Evolutionary conservation across 2,888 invertebrate species (phyloP), one percentile per base, ranked within the genome.

Genomic region (Agrochola circellaris): DNA sequence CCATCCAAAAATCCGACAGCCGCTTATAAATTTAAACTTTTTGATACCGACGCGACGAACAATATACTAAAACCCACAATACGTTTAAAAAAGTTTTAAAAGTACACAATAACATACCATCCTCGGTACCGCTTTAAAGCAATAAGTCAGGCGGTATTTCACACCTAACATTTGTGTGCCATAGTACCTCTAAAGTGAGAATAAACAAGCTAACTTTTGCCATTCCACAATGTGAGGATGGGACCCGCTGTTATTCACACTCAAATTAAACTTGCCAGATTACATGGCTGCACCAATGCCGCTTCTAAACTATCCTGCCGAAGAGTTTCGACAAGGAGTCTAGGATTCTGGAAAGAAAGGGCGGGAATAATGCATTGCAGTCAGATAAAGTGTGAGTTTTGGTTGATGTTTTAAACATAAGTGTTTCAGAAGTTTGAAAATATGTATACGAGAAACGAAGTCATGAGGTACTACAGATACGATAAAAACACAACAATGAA

Each of bases 171-270:
- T 92, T 91, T 91, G 92, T 92, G 92, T 92, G 90, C 92, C 89
- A 90, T 91, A 89, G 87, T 90, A 92, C 91, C 92, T 92, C 91
- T 89, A 90, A 92, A 93, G 92, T 93, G 92, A 92, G 91, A 92
- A 95, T 93, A 95, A 95, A 95, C 95, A 95, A 93, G 93, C 91
- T 90, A 94, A 95, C 94, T 95, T 95, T 94, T 90, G 91, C 93
- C 93, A 94, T 95, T 94, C 89, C 90, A 89, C 92, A 93, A 92
- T 92, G 91, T 91, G 90, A 87, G 90, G 88, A 84, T 81, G 71
- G 75, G 74, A 70, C 80, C 66, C 68, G 92, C 89, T 91, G 92
- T 93, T 91, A 92, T 92, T 91, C 91, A 90, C 89, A 88, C 91
- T 92, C 88, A 85, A 88, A 93, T 94, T 93, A 93, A 93, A 92